These are phyloP conservation scores for Cataglyphis altisquamis DNA, from an alignment of 2,888 invertebrate species.

Conservation along the genomic window DNA sequence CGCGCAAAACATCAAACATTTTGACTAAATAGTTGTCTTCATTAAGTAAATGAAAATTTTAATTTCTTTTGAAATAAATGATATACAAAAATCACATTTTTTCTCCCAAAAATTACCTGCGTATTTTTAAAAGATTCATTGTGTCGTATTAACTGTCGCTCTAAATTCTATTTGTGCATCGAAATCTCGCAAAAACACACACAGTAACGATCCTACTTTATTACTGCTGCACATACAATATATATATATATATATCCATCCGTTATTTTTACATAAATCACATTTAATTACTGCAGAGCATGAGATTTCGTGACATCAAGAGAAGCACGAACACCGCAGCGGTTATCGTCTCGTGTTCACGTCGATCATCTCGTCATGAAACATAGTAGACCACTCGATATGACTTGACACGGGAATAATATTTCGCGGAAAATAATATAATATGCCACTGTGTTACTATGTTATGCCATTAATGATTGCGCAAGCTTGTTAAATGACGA, in stretches of 20 bases:
- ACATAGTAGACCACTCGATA: constrained; percentile 45
- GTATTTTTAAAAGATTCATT: not conserved
- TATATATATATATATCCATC: constrained; percentile 20
- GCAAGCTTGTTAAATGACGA: constrained; percentile 49
- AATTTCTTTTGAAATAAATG: not conserved
- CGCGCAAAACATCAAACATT: not conserved
- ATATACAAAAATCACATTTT: not conserved
- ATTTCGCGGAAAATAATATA: constrained; percentile 54
- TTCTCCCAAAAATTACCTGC: not conserved
- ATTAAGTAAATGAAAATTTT: not conserved
- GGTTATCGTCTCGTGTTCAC: constrained; percentile 54
- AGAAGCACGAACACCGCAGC: constrained; percentile 50
- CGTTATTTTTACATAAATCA: constrained; percentile 58
- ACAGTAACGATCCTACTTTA: not conserved
- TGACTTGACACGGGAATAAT: constrained; percentile 31
- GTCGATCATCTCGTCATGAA: constrained; percentile 39
- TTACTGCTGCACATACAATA: constrained; percentile 27
- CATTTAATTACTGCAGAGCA: constrained; percentile 54
- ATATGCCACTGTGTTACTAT: constrained; percentile 25
- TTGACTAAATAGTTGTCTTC: not conserved
- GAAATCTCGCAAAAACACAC: not conserved
- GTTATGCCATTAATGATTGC: constrained; percentile 45
- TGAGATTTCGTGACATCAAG: constrained; percentile 60
- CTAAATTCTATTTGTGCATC: constrained; percentile 17
- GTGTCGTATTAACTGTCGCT: not conserved